phyloP scores from a whole-genome alignment of 2,888 invertebrate species.

The Archaeoteleia sp. region DNA sequence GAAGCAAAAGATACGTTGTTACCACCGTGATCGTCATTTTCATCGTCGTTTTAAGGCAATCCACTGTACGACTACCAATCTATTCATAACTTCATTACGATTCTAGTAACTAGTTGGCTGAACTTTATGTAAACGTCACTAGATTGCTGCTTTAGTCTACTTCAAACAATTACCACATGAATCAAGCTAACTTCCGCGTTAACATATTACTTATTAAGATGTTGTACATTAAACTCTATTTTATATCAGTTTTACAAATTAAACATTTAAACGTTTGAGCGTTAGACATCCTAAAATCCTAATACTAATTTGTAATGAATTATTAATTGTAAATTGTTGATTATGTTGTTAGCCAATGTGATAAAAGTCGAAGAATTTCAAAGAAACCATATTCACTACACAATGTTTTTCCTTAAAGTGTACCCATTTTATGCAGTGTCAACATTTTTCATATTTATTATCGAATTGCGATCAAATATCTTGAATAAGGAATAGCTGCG shows the following conservation, averaged over 20 bases:
- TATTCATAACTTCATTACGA: conserved; percentile 6
- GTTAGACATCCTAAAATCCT: too few species aligned
- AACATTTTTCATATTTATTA: conserved; percentile 28
- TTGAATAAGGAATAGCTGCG: conserved; percentile 36
- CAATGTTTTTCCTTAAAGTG: conserved; percentile 1
- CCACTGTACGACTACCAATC: not conserved
- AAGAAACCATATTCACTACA: not conserved
- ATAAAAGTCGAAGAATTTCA: conserved; percentile 1
- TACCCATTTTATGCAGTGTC: conserved; percentile 25
- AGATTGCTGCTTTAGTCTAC: too few species aligned
- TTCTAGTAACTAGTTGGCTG: not conserved
- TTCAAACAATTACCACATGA: too few species aligned
- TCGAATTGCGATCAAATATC: conserved; percentile 35
- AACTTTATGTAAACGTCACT: not conserved
- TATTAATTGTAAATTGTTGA: too few species aligned
- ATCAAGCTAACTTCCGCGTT: too few species aligned
- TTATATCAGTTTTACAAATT: not conserved
- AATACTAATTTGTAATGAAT: too few species aligned
- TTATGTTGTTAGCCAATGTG: conserved; percentile 1
- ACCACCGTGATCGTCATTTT: conserved; percentile 13
- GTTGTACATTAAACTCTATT: too few species aligned
- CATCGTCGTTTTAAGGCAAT: not conserved
- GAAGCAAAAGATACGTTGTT: conserved; percentile 24
- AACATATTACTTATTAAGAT: too few species aligned
- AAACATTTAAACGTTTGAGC: too few species aligned